Evolutionary conservation across 2,888 invertebrate genomes (phyloP), one percentile per base, ranked within the genome.

Genomic region (Tanypteryx hageni): DNA sequence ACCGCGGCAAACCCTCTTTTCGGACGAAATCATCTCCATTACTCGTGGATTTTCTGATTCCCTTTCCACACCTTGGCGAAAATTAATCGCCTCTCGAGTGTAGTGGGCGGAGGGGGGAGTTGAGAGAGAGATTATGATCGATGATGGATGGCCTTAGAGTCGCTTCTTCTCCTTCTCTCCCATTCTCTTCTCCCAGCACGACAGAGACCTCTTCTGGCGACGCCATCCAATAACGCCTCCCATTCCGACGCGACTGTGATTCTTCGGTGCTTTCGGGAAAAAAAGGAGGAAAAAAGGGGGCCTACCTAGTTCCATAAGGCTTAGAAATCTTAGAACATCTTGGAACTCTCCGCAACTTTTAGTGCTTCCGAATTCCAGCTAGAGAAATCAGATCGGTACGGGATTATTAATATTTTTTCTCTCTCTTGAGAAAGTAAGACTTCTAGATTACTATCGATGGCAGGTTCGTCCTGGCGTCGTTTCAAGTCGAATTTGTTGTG

Each of bases 341-440:
- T n/a, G 27, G 76, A 27, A 76, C 22, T 76, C 76, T 27, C 27
- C 76, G 13, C 22, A 76, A 76, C 27, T 76, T 76, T 27, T 76
- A 76, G 76, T 76, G 76, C 76, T 76, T 76, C 76, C 22, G 76
- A 76, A 76, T 76, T 27, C 76, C 76, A 76, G 76, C 76, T 76
- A 76, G 76, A 76, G 76, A 76, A 76, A 76, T 76, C 76, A 27
- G 76, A 76, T 76, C 76, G 76, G 76, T 27, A 27, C 11, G 5
- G 68, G 68, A 22, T 44, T 44, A 44, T 44, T 44, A 44, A 3
- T 44, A 3, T 44, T 44, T 44, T 44, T 44, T 44, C 5, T 44
- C 44, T 44, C 5, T 44, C 44, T 44, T 5, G 44, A 44, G 44
- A 44, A 44, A 44, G 44, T 44, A 44, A 44, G 44, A 44, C 44